A percentile compares a stretch with the other conserved stretches of the same genome.
phyloP scores from a whole-genome alignment of 2,888 invertebrate species.

The Rhopalosiphum nymphaeae region DNA sequence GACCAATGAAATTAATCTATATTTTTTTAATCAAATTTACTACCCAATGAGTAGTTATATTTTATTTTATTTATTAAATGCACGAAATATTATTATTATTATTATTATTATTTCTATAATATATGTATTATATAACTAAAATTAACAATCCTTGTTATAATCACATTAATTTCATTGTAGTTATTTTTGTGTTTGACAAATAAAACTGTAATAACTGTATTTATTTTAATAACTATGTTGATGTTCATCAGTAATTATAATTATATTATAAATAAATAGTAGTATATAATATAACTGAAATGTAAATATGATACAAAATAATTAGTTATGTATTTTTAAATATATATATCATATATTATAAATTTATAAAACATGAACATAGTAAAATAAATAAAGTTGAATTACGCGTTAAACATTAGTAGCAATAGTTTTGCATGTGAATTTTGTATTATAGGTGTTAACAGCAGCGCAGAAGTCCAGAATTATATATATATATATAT shows the following conservation, averaged over 20 bases:
- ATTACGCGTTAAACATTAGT: not conserved
- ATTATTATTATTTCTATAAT: constrained; percentile 40
- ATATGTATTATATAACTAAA: not conserved
- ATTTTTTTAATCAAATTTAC: constrained; percentile 38
- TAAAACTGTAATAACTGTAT: constrained; percentile 34
- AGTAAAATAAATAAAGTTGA: constrained; percentile 18
- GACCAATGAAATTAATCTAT: constrained; percentile 48
- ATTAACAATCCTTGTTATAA: constrained; percentile 19
- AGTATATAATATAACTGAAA: not conserved
- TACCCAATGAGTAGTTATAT: constrained; percentile 30
- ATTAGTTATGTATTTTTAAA: not conserved
- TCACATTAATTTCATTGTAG: not conserved
- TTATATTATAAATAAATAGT: constrained; percentile 10
- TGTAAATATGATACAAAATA: not conserved
- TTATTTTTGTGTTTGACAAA: constrained; percentile 39
- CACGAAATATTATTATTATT: constrained; percentile 18
- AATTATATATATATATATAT: not conserved
- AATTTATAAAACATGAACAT: not conserved
- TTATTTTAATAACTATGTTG: constrained; percentile 46
- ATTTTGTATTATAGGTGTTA: not conserved
- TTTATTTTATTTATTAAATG: constrained; percentile 36
- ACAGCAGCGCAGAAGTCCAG: not conserved
- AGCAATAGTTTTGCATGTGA: not conserved
- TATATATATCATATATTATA: not conserved
- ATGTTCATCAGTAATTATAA: constrained; percentile 18